Base-by-base conservation (phyloP, 1,140 invertebrate genomes). In the Cherax destructor region DNA sequence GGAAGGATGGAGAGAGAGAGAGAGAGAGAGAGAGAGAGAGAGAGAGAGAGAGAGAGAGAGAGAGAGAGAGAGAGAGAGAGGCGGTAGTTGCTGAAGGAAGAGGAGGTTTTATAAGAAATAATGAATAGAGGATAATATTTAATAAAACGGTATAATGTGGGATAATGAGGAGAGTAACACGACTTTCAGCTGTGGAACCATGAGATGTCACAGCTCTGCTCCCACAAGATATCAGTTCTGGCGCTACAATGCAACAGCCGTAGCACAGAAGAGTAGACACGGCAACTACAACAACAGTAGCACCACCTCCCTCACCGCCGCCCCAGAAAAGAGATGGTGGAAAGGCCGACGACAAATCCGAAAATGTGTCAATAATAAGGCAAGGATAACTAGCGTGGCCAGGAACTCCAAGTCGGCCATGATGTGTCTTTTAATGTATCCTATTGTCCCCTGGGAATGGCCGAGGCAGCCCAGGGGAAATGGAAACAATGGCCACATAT, bases 401-500 rank as follows among this genome's bases (percentile, higher is more conserved):
- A 78, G 84, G 84, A 56, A 59, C 86, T 50, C 74, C 49, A 69
- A 88, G 78, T 69, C 61, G 59, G 18, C 86, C 77, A 79, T 79
- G 77, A 80, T 80, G 77, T 80, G 78, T 88, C 86, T 88, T 88
- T 79, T 88, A 88, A 88, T 88, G 76, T 69, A 80, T 88, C 86
- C 86, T 81, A 88, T 81, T 88, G 86, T 88, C 86, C 86, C 86
- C 77, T 79, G 77, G 76, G 86, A 88, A 88, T 88, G 78, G 78
- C 86, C 86, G 61, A 47, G 21, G 78, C 77, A 61, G 13, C 49
- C 69, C 72, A 74, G 72, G 88, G 88, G 72, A 65, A 78, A 65
- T 85, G 88, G 88, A 91, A 78, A 91, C 88, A 91, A 91, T 85
- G 81, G 52, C 81, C 74, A 84, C 83, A 85, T 85, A 91, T 91